A percentile compares a stretch with the other conserved stretches of the same genome.
Conservation (phyloP, 2,113 vertebrate genomes). For the Aphelocoma coerulescens region DNA sequence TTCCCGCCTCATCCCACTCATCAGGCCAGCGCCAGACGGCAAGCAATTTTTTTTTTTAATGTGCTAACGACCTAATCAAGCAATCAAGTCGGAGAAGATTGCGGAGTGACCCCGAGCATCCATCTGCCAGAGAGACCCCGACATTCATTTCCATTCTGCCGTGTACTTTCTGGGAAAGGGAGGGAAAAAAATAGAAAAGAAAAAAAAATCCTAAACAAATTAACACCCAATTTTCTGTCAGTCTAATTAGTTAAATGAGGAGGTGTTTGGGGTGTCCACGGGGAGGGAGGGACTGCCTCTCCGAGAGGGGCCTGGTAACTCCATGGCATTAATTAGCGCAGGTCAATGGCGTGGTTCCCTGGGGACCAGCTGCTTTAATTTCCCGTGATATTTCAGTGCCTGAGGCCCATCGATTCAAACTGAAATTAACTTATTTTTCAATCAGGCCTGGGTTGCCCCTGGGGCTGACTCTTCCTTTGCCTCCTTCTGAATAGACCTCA, state of each 20-base stretch:
- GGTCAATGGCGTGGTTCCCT: constrained; percentile 94
- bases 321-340: constrained; percentile 96
- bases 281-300: constrained; percentile 63
- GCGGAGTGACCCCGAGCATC: constrained; percentile 94
- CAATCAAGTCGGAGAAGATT: constrained; percentile 97
- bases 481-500: constrained; percentile 83
- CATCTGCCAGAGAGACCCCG: constrained; percentile 90
- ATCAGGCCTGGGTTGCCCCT: constrained; percentile 93
- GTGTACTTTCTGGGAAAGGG: constrained; percentile 9
- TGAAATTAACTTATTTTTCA: constrained; percentile 99
- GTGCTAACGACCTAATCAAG: constrained; percentile 99
- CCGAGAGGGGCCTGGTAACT: constrained; percentile 75
- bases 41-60: constrained; percentile 92
- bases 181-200: constrained; percentile 63
- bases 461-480: constrained; percentile 89
- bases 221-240: constrained; percentile 95
- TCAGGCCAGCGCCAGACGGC: constrained; percentile 90
- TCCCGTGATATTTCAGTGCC: constrained; percentile 99
- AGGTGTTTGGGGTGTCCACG: constrained; percentile 72
- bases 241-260: constrained; percentile 99
- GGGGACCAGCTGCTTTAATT: constrained; percentile 97
- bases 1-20: constrained; percentile 89
- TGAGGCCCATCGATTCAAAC: constrained; percentile 98
- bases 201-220: constrained; percentile 86
- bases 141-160: constrained; percentile 88